Percentiles rank a stretch among this genome's conserved stretches.
phyloP scores from a whole-genome alignment of 1,140 invertebrate genomes.

The Anoplophora glabripennis region DNA sequence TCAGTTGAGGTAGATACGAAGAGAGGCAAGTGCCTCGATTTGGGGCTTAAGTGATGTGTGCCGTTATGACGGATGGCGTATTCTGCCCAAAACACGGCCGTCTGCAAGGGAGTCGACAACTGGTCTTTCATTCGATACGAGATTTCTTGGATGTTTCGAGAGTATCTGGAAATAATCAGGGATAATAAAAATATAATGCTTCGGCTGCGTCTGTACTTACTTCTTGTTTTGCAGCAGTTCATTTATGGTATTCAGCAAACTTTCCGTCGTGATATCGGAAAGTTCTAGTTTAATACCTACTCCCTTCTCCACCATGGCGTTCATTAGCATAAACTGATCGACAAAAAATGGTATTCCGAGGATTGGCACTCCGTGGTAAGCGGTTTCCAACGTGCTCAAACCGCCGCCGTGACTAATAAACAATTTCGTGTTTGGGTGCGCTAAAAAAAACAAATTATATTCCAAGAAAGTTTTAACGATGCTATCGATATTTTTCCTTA shows the following conservation, averaged over 20 bases:
- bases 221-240: background rate
- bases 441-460: slow-evolving; percentile 16
- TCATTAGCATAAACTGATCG: slow-evolving; percentile 42
- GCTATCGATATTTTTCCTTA: slow-evolving; percentile 30
- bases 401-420: slow-evolving; percentile 40
- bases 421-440: slow-evolving; percentile 36
- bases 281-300: slow-evolving; percentile 1
- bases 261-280: background rate
- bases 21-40: background rate
- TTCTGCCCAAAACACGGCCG: background rate
- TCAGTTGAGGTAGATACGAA: background rate
- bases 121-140: background rate
- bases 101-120: background rate
- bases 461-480: background rate
- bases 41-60: background rate
- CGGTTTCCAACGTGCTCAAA: slow-evolving; percentile 47
- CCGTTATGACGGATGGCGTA: background rate
- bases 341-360: slow-evolving; percentile 48
- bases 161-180: background rate
- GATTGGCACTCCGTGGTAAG: slow-evolving; percentile 54
- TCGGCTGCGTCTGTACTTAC: slow-evolving; percentile 4
- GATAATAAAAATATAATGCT: no score
- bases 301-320: slow-evolving; percentile 31
- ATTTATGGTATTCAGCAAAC: background rate
- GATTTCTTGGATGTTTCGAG: background rate